Percentiles rank a stretch among this genome's conserved stretches.
These are phyloP conservation scores for Plusia festucae DNA, from an alignment of 2,888 invertebrate species.

Conservation along the genomic window DNA sequence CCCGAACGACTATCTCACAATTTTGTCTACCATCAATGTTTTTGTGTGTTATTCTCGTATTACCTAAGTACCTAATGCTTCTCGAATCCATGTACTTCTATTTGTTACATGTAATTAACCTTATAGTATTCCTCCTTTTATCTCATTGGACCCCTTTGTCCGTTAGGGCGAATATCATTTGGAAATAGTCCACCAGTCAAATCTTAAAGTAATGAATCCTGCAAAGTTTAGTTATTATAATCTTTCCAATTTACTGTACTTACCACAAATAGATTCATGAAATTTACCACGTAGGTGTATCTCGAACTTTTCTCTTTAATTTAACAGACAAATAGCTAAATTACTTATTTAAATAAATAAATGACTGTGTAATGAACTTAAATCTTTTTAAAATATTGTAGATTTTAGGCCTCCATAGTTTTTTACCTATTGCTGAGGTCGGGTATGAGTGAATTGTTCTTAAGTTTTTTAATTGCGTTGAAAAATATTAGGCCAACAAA, in stretches of 20 bases:
- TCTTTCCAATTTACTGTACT: constrained; percentile 31
- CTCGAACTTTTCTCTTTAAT: constrained; percentile 26
- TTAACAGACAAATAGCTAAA: constrained; percentile 38
- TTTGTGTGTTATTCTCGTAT: constrained; percentile 56
- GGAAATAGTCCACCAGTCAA: constrained; percentile 16
- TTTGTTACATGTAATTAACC: constrained; percentile 11
- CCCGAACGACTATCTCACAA: constrained; percentile 74
- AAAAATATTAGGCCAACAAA: constrained; percentile 73
- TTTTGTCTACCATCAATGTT: constrained; percentile 76
- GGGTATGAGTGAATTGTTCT: constrained; percentile 65
- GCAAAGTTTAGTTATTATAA: constrained; percentile 12
- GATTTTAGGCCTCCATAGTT: constrained; percentile 52
- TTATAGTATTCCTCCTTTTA: constrained; percentile 17
- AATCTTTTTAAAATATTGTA: constrained; percentile 56
- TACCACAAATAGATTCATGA: constrained; percentile 48
- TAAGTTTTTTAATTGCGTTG: constrained; percentile 50
- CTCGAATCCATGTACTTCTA: constrained; percentile 19
- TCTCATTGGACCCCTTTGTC: constrained; percentile 29
- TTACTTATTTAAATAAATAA: constrained; percentile 41
- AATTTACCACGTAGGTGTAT: constrained; percentile 42
- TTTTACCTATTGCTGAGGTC: constrained; percentile 54
- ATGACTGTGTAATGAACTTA: constrained; percentile 56
- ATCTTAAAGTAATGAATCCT: constrained; percentile 12
- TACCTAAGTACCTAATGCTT: constrained; percentile 26
- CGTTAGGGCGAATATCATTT: constrained; percentile 20